phyloP scores from a whole-genome alignment of 2,888 invertebrate species.

The Macrosoma leucophasiata region DNA sequence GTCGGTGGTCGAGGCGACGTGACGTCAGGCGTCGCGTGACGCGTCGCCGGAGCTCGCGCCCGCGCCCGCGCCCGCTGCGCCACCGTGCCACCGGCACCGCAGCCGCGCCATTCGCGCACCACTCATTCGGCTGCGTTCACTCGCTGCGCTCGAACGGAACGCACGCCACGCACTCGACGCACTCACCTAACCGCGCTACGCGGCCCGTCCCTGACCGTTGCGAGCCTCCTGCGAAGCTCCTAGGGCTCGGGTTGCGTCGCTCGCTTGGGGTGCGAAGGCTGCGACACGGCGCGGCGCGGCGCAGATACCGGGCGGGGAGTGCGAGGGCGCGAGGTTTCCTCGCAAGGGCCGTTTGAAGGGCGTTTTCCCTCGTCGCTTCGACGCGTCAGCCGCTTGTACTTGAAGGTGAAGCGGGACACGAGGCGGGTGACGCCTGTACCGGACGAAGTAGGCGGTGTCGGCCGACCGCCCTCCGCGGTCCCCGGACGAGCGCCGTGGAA shows the following conservation, averaged over 20 bases:
- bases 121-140: constrained; percentile 30
- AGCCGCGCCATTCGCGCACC: constrained; percentile 2
- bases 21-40: constrained; percentile 12
- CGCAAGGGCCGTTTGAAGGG: constrained; percentile 39
- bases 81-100: too few relatives aligned
- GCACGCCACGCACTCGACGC: constrained; percentile 14
- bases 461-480: constrained; percentile 71
- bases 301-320: constrained; percentile 10
- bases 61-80: too few relatives aligned
- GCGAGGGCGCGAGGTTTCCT: constrained; percentile 30
- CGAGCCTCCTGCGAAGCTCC: too few relatives aligned
- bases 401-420: constrained; percentile 65
- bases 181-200: too few relatives aligned
- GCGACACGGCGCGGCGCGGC: too few relatives aligned
- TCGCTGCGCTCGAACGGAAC: constrained; percentile 36
- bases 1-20: constrained; percentile 19
- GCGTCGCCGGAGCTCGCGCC: too few relatives aligned
- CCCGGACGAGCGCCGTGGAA: constrained; percentile 62
- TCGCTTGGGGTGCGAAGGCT: too few relatives aligned
- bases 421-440: constrained; percentile 70
- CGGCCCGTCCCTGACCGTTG: too few relatives aligned
- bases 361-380: constrained; percentile 45
- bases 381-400: constrained; percentile 47
- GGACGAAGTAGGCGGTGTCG: constrained; percentile 73
- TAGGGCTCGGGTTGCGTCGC: too few relatives aligned